Conservation (phyloP, 1,140 invertebrate genomes). For the Cherax quadricarinatus region DNA sequence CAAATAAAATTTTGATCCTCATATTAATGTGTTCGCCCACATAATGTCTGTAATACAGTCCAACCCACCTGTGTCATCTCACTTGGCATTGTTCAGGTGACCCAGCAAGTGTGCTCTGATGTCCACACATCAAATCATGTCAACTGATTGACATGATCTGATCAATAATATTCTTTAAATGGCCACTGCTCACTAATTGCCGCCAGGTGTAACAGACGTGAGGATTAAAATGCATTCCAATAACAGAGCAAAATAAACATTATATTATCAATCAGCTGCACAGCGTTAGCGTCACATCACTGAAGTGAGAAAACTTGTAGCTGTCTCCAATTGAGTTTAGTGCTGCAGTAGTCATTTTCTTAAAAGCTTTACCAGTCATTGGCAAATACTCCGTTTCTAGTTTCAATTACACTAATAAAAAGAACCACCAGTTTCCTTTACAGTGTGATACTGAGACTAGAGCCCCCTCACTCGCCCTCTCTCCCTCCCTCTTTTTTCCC, state of each 20-base stretch:
- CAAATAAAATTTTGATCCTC: too few relatives aligned
- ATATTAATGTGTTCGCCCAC: too few relatives aligned
- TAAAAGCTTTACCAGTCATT: slow-evolving; percentile 37
- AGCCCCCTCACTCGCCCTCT: background rate
- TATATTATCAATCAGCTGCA: background rate
- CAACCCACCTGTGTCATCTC: too few relatives aligned
- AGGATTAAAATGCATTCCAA: background rate
- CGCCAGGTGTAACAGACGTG: background rate
- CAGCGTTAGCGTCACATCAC: background rate
- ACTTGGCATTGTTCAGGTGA: too few relatives aligned
- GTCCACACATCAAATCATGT: too few relatives aligned
- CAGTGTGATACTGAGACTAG: background rate
- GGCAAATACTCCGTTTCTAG: slow-evolving; percentile 34
- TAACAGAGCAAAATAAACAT: background rate
- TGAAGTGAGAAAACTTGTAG: slow-evolving; percentile 8
- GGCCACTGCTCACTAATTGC: too few relatives aligned
- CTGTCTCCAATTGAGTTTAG: slow-evolving; percentile 35
- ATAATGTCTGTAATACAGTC: too few relatives aligned
- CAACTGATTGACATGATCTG: too few relatives aligned
- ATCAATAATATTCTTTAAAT: too few relatives aligned
- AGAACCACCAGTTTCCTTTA: slow-evolving; percentile 19
- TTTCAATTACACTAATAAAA: slow-evolving; percentile 24
- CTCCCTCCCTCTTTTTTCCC: background rate
- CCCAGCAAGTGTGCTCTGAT: too few relatives aligned
- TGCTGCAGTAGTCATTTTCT: slow-evolving; percentile 35